Base-by-base conservation (phyloP, 2,113 vertebrate genomes). In the Sinocyclocheilus maitianheensis region DNA sequence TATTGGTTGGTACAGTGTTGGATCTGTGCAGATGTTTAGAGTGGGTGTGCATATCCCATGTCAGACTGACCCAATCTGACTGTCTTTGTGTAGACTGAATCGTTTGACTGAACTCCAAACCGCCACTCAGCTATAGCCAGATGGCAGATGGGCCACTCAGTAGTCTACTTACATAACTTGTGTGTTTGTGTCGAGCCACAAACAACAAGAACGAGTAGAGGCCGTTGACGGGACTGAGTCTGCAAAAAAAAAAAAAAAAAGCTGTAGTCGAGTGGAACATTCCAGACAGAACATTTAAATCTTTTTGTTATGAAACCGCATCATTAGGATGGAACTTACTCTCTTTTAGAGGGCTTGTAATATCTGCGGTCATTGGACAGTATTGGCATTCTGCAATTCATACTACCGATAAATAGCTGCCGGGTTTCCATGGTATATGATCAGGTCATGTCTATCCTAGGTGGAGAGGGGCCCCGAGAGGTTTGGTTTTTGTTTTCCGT, bases 371-470 rank as follows among this genome's bases (percentile, higher is more conserved):
- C 84, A 37, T 75, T 34, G 82, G 37, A 14, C 88, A 81, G 81
- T 88, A 88, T 93, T 80, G 81, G 30, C 40, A 87, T 84, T 86
- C 84, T 89, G 87, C 63, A 48, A 89, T 58, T 85, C 83, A 84
- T 80, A 87, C 46, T 13, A 79, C 76, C 81, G 83, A 80, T 85
- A 65, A 81, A 13, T 80, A 83, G 85, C 62, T 84, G 46, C 71
- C 24, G 13, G 48, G 91, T 93, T 91, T 79, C 90, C 86, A 51
- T 90, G 84, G 88, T 82, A 85, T 67, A 88, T 26, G 16, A 85
- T 69, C 89, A 88, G 84, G 81, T 67, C 48, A 40, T 87, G n/a
- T 10, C 18, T 83, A 77, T 83, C 81, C 78, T 77, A 55, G 77
- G 34, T 69, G 86, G 46, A 77, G 58, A 82, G 12, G 60, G 60